Percentiles rank a stretch among this genome's conserved stretches.
phyloP scores from a whole-genome alignment of 1,140 invertebrate genomes.

The Drosophila sucinea region DNA sequence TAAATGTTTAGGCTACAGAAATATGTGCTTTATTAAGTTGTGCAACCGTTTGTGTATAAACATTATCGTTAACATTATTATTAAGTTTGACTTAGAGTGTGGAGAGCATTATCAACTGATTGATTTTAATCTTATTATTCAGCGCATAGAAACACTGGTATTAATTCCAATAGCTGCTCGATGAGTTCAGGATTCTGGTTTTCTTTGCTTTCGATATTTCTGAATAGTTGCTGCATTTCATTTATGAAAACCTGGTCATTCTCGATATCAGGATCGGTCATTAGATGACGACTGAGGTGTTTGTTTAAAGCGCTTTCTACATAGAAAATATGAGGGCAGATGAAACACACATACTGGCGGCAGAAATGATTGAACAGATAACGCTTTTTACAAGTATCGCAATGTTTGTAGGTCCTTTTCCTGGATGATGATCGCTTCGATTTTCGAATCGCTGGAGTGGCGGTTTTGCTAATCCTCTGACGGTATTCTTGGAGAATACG shows the following conservation, averaged over 20 bases:
- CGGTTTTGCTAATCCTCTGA: too few relatives aligned
- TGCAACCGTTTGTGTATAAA: too few relatives aligned
- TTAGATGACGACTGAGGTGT: background rate
- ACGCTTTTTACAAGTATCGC: background rate
- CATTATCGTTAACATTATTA: too few relatives aligned
- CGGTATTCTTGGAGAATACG: background rate
- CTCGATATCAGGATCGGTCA: background rate
- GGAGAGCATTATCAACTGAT: background rate
- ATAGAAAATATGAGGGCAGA: background rate
- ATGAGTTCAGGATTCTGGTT: constrained; percentile 21
- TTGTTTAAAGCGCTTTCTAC: background rate
- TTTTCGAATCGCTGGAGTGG: too few relatives aligned
- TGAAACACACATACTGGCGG: background rate
- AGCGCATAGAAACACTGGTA: constrained; percentile 8
- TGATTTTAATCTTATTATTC: background rate
- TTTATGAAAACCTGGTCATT: constrained; percentile 29
- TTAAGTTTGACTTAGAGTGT: too few relatives aligned
- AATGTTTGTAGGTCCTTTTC: background rate
- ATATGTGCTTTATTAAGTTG: too few relatives aligned
- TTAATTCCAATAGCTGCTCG: constrained; percentile 20
- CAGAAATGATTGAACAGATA: background rate
- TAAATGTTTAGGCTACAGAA: too few relatives aligned
- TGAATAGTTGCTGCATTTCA: constrained; percentile 37
- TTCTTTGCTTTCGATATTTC: constrained; percentile 30
- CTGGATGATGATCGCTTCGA: background rate